Evolutionary conservation across 2,888 invertebrate genomes (phyloP), one percentile per base, ranked within the genome.

Genomic region (Aleiodes testaceus): DNA sequence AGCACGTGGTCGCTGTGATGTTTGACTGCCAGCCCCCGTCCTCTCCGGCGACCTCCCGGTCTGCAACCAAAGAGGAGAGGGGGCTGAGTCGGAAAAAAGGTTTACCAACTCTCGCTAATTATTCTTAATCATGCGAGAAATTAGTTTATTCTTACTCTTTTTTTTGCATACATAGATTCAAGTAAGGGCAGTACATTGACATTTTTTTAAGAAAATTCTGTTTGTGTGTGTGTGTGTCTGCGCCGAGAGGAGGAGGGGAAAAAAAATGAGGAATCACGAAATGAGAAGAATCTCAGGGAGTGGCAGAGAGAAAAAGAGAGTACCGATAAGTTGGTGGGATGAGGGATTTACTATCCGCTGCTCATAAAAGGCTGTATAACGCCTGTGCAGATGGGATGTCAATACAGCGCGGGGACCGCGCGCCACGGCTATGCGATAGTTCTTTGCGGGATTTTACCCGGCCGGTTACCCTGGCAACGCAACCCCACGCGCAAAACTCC

Each of bases 51-150:
- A 86, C 87, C 87, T 85, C 86, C 86, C 81, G 87, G 87, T 87
- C 87, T 87, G 87, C 84, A 87, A 87, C 87, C 86, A 87, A 87
- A 87, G 87, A 86, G 87, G 87, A 87, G 75, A 76, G 79, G 79
- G 78, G 79, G 87, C 87, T 87, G 83, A 87, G 86, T 87, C 87
- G 86, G 82, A 82, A 79, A 36, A 36, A 36, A 36, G 36, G 26
- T 1, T 26, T 5, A 73, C 73, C 76, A 67, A 68, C 45, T 45
- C 63, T 45, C 59, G 59, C 44, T 63, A 63, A 63, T 53, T 26
- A 22, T 26, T 55, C 42, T 45, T 14, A 20, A 44, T 44, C 63
- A 63, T 63, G 45, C 63, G 45, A 22, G 63, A 12, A 45, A 45
- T 63, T 63, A 63, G 22, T 63, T 45, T 2, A 45, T 20, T 20